A percentile compares a stretch with the other conserved stretches of the same genome.
phyloP scores from a whole-genome alignment of 2,888 invertebrate species.

The Empis livida region DNA sequence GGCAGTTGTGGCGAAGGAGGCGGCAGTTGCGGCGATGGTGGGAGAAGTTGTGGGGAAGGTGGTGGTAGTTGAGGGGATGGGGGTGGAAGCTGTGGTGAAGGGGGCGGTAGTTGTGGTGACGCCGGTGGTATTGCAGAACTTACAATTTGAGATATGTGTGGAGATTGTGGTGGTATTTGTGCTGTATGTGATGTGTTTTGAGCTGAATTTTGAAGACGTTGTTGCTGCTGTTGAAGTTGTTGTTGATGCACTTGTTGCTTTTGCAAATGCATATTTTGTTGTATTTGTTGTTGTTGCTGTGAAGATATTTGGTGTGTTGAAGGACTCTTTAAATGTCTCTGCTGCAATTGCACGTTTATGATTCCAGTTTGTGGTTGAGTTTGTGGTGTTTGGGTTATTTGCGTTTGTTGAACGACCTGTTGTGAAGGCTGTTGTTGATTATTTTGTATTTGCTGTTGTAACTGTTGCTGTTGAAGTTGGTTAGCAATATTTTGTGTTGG shows the following conservation, averaged over 20 bases:
- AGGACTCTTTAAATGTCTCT: slow-evolving; percentile 7
- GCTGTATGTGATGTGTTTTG: slow-evolving; percentile 38
- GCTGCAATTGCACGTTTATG: slow-evolving; percentile 29
- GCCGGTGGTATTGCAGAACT: slow-evolving; percentile 3
- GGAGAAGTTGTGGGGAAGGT: slow-evolving; percentile 11
- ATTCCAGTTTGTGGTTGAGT: slow-evolving; percentile 24
- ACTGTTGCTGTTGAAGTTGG: slow-evolving; percentile 1
- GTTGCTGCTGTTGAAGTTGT: slow-evolving; percentile 25
- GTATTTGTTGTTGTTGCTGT: slow-evolving; percentile 25
- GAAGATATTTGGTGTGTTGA: slow-evolving; percentile 15
- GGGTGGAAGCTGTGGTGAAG: slow-evolving; percentile 6
- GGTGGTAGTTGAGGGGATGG: slow-evolving; percentile 3
- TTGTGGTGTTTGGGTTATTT: slow-evolving; percentile 20
- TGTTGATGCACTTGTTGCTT: slow-evolving; percentile 29
- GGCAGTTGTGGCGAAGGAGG: slow-evolving; percentile 21
- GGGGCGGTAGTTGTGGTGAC: slow-evolving; percentile 3
- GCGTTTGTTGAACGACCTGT: slow-evolving; percentile 12
- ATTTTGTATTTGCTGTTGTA: slow-evolving; percentile 1
- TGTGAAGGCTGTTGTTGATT: not conserved
- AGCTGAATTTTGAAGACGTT: slow-evolving; percentile 38
- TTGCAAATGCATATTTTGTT: slow-evolving; percentile 20
- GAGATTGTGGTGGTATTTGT: slow-evolving; percentile 11
- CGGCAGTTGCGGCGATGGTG: slow-evolving; percentile 10
- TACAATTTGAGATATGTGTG: not conserved
- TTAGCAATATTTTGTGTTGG: not conserved